Conservation (phyloP, 2,113 vertebrate species). For the Rhodinocichla rosea region DNA sequence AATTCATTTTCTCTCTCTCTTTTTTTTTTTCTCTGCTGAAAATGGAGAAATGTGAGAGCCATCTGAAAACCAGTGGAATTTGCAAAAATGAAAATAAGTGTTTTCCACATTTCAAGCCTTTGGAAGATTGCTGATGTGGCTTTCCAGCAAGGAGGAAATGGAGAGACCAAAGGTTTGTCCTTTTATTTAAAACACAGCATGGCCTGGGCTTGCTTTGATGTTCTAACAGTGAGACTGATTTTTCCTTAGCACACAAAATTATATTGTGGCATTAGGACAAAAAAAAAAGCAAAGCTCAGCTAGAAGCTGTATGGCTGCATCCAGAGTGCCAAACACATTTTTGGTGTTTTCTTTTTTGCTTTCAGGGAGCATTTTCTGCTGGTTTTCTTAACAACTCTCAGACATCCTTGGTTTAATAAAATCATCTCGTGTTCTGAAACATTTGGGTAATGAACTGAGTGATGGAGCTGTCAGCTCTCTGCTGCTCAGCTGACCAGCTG, state of each 20-base stretch:
- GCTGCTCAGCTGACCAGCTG: slow-evolving; percentile 20
- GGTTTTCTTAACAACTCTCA: background rate
- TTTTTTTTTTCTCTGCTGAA: background rate
- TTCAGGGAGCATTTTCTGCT: background rate
- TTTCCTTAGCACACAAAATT: background rate
- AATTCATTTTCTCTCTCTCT: background rate
- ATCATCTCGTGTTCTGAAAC: background rate
- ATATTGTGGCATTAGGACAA: background rate
- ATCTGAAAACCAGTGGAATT: background rate
- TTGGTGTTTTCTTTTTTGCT: background rate
- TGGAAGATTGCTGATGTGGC: background rate
- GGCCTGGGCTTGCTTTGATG: background rate
- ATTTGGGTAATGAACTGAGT: background rate
- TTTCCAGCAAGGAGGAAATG: background rate
- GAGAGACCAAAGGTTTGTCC: background rate
- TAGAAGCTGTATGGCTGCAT: background rate
- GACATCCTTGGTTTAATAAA: background rate
- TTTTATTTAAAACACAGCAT: background rate
- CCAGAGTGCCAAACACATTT: background rate
- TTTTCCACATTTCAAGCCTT: background rate
- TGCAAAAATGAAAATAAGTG: background rate
- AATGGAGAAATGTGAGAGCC: background rate
- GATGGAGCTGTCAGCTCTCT: background rate
- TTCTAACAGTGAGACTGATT: background rate
- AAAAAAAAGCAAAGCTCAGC: background rate